Percentiles rank a stretch among this genome's conserved stretches.
These are phyloP conservation scores for Tetramorium alpestre DNA, from an alignment of 1,140 invertebrate species.

Conservation along the genomic window DNA sequence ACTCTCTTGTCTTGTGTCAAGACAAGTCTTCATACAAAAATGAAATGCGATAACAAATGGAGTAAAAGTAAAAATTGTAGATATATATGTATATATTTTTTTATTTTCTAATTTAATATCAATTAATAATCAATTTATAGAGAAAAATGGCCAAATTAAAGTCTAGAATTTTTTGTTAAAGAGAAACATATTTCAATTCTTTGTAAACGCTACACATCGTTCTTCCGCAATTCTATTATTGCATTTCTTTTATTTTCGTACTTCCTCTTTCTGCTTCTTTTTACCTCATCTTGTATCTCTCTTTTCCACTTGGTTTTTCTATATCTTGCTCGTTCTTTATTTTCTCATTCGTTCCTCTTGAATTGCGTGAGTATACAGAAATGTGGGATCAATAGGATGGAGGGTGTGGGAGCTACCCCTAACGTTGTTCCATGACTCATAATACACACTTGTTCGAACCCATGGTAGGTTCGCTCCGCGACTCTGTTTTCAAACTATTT, in stretches of 20 bases:
- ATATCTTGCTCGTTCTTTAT: constrained; percentile 36
- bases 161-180: background rate
- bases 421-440: constrained; percentile 83
- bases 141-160: constrained; percentile 1
- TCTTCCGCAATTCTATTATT: background rate
- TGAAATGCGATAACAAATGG: background rate
- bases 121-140: background rate
- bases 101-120: background rate
- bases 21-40: background rate
- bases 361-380: constrained; percentile 74
- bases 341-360: constrained; percentile 42
- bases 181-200: background rate
- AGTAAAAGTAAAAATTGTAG: background rate
- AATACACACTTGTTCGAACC: constrained; percentile 77
- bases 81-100: background rate
- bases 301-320: background rate
- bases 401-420: constrained; percentile 75
- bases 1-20: background rate
- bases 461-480: constrained; percentile 21
- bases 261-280: background rate
- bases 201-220: background rate
- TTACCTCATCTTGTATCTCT: background rate
- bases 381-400: constrained; percentile 80
- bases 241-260: background rate
- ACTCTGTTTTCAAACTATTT: constrained; percentile 39